These are phyloP conservation scores for Drosophila flavopinicola DNA, from an alignment of 2,888 invertebrate genomes.

Conservation along the genomic window DNA sequence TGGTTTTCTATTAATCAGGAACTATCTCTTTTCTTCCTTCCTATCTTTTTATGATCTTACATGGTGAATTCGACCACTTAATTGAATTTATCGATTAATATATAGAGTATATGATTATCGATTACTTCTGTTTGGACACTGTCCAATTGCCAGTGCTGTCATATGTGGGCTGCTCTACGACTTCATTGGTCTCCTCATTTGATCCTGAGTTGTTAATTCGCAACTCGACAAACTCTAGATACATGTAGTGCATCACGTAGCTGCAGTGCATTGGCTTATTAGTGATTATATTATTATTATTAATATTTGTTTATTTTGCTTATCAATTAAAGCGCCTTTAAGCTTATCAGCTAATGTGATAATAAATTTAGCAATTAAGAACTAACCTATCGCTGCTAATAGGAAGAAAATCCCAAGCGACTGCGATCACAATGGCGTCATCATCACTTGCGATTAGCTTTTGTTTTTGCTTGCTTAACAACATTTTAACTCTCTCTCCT, in stretches of 20 bases:
- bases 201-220: not conserved
- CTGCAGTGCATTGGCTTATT: slow-evolving; percentile 2
- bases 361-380: not conserved
- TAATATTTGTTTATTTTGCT: not conserved
- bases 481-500: not conserved
- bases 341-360: not conserved
- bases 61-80: not conserved
- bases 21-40: not conserved
- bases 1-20: too few relatives aligned
- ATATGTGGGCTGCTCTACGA: not conserved
- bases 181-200: not conserved
- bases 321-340: not conserved
- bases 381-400: slow-evolving; percentile 1
- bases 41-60: not conserved
- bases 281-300: not conserved
- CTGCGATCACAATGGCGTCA: rapidly evolving
- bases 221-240: slow-evolving; percentile 3
- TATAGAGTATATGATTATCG: not conserved
- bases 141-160: not conserved
- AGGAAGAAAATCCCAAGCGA: not conserved
- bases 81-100: not conserved
- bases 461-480: not conserved
- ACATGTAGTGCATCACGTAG: slow-evolving; percentile 8
- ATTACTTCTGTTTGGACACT: slow-evolving; percentile 6
- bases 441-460: not conserved